Conservation (phyloP, 2,888 invertebrate genomes). For the Frankliniella intonsa region DNA sequence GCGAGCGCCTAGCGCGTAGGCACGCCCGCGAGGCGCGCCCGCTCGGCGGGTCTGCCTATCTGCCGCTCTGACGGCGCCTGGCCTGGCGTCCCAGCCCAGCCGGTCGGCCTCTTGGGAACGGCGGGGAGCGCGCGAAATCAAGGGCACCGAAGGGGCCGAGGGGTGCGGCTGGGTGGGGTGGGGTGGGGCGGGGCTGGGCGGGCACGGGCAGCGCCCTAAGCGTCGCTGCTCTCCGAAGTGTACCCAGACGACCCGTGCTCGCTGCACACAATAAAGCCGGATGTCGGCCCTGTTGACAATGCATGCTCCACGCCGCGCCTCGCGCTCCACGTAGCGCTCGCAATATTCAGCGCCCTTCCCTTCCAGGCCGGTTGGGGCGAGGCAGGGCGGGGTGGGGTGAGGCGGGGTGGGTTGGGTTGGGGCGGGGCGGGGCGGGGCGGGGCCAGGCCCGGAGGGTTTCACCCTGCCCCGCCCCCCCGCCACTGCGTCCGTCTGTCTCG, state of each 20-base stretch:
- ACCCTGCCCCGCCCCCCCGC: background rate
- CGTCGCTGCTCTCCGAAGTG: slow-evolving; percentile 2
- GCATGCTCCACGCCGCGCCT: background rate
- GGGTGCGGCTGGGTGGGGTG: background rate
- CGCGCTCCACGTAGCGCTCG: slow-evolving; percentile 7
- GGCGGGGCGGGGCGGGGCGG: background rate
- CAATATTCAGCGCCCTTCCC: background rate
- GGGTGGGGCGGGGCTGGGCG: background rate
- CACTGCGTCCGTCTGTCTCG: background rate
- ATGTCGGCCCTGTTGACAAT: slow-evolving; percentile 8
- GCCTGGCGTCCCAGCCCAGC: background rate
- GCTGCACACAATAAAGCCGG: slow-evolving; percentile 12
- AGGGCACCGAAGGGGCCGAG: too few relatives aligned
- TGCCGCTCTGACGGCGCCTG: background rate
- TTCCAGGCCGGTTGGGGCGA: background rate
- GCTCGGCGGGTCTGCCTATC: too few relatives aligned
- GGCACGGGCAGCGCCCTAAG: background rate
- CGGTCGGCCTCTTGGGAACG: background rate
- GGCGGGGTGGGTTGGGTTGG: too few relatives aligned
- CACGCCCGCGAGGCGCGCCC: too few relatives aligned
- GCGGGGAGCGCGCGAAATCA: too few relatives aligned
- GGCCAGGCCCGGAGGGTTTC: background rate
- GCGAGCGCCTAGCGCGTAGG: too few relatives aligned
- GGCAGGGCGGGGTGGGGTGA: background rate
- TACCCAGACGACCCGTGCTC: slow-evolving; percentile 10